A percentile compares a stretch with the other conserved stretches of the same genome.
Conservation (phyloP, 2,113 vertebrate genomes). For the Eretmochelys imbricata region DNA sequence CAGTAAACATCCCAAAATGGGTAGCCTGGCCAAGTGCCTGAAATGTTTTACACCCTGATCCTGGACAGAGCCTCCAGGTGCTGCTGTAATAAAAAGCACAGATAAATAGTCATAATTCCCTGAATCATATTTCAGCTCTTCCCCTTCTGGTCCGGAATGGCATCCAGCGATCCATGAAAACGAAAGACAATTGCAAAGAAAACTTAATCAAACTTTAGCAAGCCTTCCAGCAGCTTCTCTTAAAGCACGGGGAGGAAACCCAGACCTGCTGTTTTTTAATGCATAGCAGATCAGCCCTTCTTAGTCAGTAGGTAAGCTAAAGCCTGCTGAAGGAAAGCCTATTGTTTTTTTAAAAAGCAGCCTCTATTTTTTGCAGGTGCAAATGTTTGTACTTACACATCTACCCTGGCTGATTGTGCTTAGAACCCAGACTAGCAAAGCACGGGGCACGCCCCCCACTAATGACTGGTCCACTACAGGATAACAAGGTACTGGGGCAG, state of each 20-base stretch:
- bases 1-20: background rate
- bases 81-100: rapidly evolving
- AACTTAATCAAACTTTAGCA: background rate
- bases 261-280: background rate
- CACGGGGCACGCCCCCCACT: background rate
- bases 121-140: background rate
- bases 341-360: background rate
- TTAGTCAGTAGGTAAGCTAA: background rate
- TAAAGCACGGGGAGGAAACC: background rate
- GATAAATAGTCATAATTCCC: background rate
- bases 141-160: rapidly evolving
- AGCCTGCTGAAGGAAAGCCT: background rate
- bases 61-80: background rate
- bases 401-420: background rate
- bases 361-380: background rate
- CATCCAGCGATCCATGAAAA: background rate
- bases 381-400: background rate
- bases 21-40: background rate
- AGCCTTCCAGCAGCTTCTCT: background rate
- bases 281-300: background rate
- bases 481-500: background rate
- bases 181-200: background rate
- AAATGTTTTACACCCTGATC: rapidly evolving
- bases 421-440: background rate
- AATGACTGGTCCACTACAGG: background rate